phyloP scores from a whole-genome alignment of 1,140 invertebrate species.

The Mycetomoellerius zeteki region DNA sequence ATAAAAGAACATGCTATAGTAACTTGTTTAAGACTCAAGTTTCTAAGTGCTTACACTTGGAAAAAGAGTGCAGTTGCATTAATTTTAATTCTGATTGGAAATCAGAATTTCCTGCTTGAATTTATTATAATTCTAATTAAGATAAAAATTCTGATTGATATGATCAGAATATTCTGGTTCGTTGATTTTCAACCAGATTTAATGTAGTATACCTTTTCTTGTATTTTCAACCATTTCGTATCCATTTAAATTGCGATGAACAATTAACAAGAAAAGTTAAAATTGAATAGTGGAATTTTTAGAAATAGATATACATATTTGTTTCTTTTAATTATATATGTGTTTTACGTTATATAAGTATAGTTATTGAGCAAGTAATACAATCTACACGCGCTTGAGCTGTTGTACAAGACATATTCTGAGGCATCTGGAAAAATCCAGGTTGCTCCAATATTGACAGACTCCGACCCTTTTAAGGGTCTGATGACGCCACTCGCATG shows the following conservation, averaged over 20 bases:
- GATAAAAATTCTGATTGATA: no score
- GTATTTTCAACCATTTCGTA: neutral
- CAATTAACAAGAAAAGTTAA: neutral
- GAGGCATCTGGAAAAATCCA: constrained; percentile 47
- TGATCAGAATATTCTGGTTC: no score
- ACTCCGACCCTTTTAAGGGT: constrained; percentile 54
- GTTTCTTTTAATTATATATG: neutral
- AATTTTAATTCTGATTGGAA: no score
- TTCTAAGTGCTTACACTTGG: neutral
- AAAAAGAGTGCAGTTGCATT: no score
- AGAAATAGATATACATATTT: neutral
- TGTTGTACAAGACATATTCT: constrained; percentile 30
- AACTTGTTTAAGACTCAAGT: neutral
- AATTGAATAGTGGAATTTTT: neutral
- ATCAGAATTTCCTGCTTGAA: no score
- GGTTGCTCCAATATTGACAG: constrained; percentile 70
- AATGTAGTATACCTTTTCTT: no score
- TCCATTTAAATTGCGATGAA: neutral
- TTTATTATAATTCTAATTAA: no score
- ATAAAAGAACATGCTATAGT: neutral
- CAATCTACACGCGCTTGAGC: neutral
- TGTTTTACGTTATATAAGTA: neutral
- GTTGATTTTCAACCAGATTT: no score
- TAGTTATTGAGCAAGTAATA: neutral
- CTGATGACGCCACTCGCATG: constrained; percentile 55